Base-by-base conservation (phyloP, 2,113 vertebrate species). In the Notarius lentiginosus region DNA sequence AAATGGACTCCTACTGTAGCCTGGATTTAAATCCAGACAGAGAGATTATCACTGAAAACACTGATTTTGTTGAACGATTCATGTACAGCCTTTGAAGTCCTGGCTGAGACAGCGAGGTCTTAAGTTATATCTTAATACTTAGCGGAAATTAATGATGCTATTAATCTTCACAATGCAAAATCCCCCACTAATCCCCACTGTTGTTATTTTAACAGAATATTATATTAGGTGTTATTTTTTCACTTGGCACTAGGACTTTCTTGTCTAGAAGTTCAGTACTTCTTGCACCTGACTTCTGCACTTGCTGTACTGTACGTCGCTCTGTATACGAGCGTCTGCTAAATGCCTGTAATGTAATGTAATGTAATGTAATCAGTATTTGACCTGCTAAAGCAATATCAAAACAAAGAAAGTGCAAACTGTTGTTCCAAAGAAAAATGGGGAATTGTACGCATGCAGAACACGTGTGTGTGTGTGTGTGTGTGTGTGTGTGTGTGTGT, bases 391-490 rank as follows among this genome's bases (percentile, higher is more conserved):
- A 8, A 30, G 4, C 4, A 47, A 17, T 41, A 27, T 58, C 5
- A 75, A 18, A 60, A 15, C 10, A 84, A 51, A 18, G 0, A 51
- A 63, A 51, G 15, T 7, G 12, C 55, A 63, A 30, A 68, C 1
- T 8, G 5, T 3, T 2, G n/a, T 47, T 77, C 80, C 81, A 87
- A 72, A 83, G 70, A 77, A 83, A 87, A 77, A 83, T 76, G 27
- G 5, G 20, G 53, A 60, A 82, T 5, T 88, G 30, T 34, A 41
- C 56, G 86, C 68, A 83, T 87, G 70, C 66, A 53, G 5, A 86
- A 18, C 27, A n/a, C n/a, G 24, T 76, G 24, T 56, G 11, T 79
- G 75, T 82, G 84, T 87, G 53, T 79, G 76, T 79, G 53, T 34
- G 84, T 70, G 17, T 60, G 66, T 66, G 76, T 60, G 1, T 79